phyloP scores from a whole-genome alignment of 2,888 invertebrate species.

The Drosophila vallismaia region DNA sequence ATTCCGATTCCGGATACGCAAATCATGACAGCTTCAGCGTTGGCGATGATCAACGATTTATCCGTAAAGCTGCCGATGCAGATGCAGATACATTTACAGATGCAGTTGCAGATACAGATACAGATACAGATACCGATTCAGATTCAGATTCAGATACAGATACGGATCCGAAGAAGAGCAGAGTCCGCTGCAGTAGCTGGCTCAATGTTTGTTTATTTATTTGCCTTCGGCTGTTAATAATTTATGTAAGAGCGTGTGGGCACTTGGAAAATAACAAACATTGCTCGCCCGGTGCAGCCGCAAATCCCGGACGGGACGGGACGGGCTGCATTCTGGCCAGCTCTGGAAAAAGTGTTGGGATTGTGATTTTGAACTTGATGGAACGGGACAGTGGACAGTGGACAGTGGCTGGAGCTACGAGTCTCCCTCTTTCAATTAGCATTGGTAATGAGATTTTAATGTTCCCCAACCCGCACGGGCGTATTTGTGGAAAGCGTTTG shows the following conservation, averaged over 20 bases:
- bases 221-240: slow-evolving; percentile 79
- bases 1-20: slow-evolving; percentile 19
- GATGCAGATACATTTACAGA: slow-evolving; percentile 13
- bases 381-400: slow-evolving; percentile 15
- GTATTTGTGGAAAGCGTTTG: slow-evolving; percentile 67
- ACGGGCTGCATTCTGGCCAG: slow-evolving; percentile 1
- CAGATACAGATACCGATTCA: not conserved
- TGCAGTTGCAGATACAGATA: slow-evolving; percentile 4
- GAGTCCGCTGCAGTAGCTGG: slow-evolving; percentile 24
- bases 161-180: slow-evolving; percentile 14
- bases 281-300: slow-evolving; percentile 34
- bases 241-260: slow-evolving; percentile 80
- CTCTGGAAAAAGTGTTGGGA: slow-evolving; percentile 35
- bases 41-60: slow-evolving; percentile 64
- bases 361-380: slow-evolving; percentile 38
- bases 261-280: slow-evolving; percentile 78
- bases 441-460: slow-evolving; percentile 77
- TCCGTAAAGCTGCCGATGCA: slow-evolving; percentile 14
- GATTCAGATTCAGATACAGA: too few relatives aligned
- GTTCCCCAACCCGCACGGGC: slow-evolving; percentile 29
- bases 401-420: too few relatives aligned
- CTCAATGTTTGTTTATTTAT: slow-evolving; percentile 75
- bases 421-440: slow-evolving; percentile 63
- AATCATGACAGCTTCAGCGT: slow-evolving; percentile 75
- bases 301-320: not conserved